Percentiles rank a stretch among this genome's conserved stretches.
phyloP scores from a whole-genome alignment of 2,888 invertebrate species.

The Tipula vernalis region DNA sequence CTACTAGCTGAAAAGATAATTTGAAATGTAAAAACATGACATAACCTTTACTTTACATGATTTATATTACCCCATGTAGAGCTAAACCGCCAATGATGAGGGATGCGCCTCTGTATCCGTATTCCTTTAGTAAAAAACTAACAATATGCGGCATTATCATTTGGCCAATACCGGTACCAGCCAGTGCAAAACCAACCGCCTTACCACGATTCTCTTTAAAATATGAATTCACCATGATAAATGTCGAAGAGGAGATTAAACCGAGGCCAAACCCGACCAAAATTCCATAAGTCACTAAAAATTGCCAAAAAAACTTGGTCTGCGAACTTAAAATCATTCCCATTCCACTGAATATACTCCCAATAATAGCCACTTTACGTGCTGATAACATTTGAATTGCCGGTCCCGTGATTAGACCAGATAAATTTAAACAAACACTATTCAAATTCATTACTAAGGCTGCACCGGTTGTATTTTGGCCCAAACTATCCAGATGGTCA shows the following conservation, averaged over 20 bases:
- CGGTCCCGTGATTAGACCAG: constrained; percentile 48
- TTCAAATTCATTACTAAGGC: constrained; percentile 55
- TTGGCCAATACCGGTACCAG: constrained; percentile 63
- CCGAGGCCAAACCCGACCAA: constrained; percentile 54
- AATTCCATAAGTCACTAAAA: constrained; percentile 43
- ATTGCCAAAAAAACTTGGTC: constrained; percentile 39
- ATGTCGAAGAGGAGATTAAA: constrained; percentile 55
- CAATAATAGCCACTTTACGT: constrained; percentile 41
- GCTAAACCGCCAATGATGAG: constrained; percentile 49
- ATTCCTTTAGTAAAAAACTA: constrained; percentile 47
- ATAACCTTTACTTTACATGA: not conserved
- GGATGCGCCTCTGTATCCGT: constrained; percentile 50
- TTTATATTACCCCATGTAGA: constrained; percentile 45
- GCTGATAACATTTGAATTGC: constrained; percentile 44
- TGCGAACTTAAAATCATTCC: constrained; percentile 42
- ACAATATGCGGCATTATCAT: constrained; percentile 62
- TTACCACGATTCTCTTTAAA: constrained; percentile 52
- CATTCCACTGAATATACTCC: constrained; percentile 39
- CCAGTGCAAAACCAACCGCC: constrained; percentile 63
- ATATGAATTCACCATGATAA: constrained; percentile 58
- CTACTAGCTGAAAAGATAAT: constrained; percentile 38
- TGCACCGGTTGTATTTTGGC: constrained; percentile 50
- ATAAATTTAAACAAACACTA: constrained; percentile 49
- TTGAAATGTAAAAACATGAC: not conserved
- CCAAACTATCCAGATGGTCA: constrained; percentile 48